Evolutionary conservation across 2,797 vertebrate species (phyloP), one percentile per base, ranked within the genome.

Genomic region (Gadopsis bispinosus): DNA sequence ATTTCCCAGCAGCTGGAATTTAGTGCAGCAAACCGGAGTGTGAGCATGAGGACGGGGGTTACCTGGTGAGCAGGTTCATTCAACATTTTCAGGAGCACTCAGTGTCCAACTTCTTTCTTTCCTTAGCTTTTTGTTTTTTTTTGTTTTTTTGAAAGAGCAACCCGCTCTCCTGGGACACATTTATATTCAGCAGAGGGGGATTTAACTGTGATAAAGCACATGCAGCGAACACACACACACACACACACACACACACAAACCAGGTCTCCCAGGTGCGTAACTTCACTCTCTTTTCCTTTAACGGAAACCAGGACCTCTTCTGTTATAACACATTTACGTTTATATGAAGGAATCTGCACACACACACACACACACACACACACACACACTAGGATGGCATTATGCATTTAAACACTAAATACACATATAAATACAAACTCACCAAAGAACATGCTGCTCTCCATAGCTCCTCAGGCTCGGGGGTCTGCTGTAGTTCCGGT

Each of bases 381-480:
- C 37, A 11, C 37, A 39, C 37, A 17, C 50, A 73, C 4, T 0
- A 5, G 53, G 41, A 69, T 16, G 53, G 69, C 50, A 61, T 64
- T 33, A 35, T 43, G 56, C 56, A 53, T 61, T 39, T 45, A 59
- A 75, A 69, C 58, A 56, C 11, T 19, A 20, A 3, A 45, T 39
- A 39, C 13, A 45, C 22, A 39, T 33, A 16, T 16, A 35, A 4
- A 19, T 11, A 65, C 41, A 77, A 92, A 98, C 98, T 99, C 95
- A 99, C 98, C 98, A 91, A 99, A 97, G 96, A 98, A 99, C 97
- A 99, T 97, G 95, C 95, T 98, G 96, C 96, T 96, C 94, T 97
- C 93, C 93, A 95, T 97, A 90, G 94, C 96, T 95, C 95, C 95
- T 95, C 94, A 95, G 87, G 90, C 95, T 94, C 92, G 90, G 91